Evolutionary conservation across 2,113 vertebrate species (phyloP), one percentile per base, ranked within the genome.

Genomic region (Seriola aureovittata): DNA sequence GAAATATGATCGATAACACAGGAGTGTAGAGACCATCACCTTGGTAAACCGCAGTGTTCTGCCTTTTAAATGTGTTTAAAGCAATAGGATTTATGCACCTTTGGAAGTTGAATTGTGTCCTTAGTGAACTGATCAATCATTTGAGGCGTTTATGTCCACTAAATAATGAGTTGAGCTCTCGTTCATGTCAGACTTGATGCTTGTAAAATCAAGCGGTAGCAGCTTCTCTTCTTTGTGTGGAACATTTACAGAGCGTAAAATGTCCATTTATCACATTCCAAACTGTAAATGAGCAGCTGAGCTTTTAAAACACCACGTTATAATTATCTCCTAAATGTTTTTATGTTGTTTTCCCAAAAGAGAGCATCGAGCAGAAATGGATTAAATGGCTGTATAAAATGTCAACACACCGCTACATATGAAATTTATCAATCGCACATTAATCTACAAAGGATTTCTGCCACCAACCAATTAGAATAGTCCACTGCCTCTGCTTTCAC

Each of bases 1-100:
- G 62, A 81, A 81, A 77, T 80, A 21, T 79, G 83, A 83, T 67
- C 32, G 14, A 71, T 80, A 81, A 38, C 12, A 48, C n/a, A 29
- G 36, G 8, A 48, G 36, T 48, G 54, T 7, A 17, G 19, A 25
- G n/a, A 60, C 50, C 13, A 42, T 44, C 34, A 48, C 58, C 67
- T 48, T 16, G 11, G 36, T 81, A 66, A 71, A 57, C 25, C 55
- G 50, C 44, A n/a, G 13, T 21, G 12, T 74, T 85, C 38, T 74
- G 32, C 25, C 63, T 82, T 46, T 80, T 42, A 48, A 40, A 46
- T 52, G 38, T 25, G 16, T 62, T 71, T 65, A 2, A 66, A 44
- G 54, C 16, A n/a, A 19, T 36, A 50, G 79, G 59, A 78, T 77
- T 81, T 38, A 79, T 70, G 23, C 25, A 40, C 19, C 32, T 71